Evolutionary conservation across 2,888 invertebrate genomes (phyloP).

Genomic region (Platycheirus albimanus): DNA sequence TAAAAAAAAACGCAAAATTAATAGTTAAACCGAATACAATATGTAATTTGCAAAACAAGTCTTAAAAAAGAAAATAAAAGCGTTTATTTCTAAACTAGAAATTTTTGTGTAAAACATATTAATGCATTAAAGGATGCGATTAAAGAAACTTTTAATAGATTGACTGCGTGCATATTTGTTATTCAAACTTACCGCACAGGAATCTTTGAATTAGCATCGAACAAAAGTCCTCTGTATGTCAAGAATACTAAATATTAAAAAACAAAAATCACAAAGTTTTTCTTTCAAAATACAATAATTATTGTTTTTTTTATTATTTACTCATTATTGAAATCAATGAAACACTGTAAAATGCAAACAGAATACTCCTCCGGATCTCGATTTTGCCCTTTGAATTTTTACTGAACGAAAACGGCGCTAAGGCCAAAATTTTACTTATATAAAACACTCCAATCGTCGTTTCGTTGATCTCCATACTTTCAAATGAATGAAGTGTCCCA

Average conservation of each 20-base stretch:
- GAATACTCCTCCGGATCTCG: conserved; percentile 78
- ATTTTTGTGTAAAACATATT: too few relatives aligned
- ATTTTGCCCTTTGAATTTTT: conserved; percentile 78
- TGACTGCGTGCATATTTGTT: too few relatives aligned
- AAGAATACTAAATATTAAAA: conserved; percentile 77
- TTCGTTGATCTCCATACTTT: conserved; percentile 81
- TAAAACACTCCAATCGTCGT: conserved; percentile 80
- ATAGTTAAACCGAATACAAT: too few relatives aligned
- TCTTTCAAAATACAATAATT: conserved; percentile 9
- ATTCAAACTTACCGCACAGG: conserved; percentile 79
- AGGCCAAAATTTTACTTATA: conserved; percentile 79
- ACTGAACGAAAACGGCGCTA: conserved; percentile 80
- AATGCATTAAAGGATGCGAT: too few relatives aligned
- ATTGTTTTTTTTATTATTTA: conserved; percentile 63
- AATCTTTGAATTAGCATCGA: conserved; percentile 81
- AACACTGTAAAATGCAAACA: conserved; percentile 79
- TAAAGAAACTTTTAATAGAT: too few relatives aligned
- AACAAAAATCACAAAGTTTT: background rate
- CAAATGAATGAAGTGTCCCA: background rate
- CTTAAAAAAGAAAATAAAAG: too few relatives aligned
- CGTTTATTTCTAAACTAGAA: too few relatives aligned
- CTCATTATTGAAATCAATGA: conserved; percentile 78
- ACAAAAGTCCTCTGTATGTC: conserved; percentile 81
- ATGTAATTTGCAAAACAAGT: too few relatives aligned
- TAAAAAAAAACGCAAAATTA: too few relatives aligned